Evolutionary conservation across 2,113 vertebrate genomes (phyloP), one percentile per base, ranked within the genome.

Genomic region (Rhinogobius similis): DNA sequence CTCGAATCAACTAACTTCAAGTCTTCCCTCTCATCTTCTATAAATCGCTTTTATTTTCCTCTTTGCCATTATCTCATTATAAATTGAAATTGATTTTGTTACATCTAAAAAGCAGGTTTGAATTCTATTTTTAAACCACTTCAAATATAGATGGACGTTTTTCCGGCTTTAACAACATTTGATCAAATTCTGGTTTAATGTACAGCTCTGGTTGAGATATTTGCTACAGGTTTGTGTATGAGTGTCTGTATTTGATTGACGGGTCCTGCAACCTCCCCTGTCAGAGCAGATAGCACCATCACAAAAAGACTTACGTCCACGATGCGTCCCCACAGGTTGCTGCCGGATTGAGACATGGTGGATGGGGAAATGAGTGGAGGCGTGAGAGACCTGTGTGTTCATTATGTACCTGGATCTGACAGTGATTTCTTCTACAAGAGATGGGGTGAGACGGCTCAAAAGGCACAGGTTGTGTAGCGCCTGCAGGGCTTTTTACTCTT

Each of bases 261-360:
- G 53, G 67, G 36, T 65, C 52, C 52, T 11, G 38, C 1, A 67
- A 84, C 84, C 78, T 84, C 83, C 72, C n/a, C 68, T 81, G 82
- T 86, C 84, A 84, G 55, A 64, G 32, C 21, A 61, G 7, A 1
- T 3, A 18, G 39, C 1, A 20, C 29, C 10, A 67, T 85, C 64
- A 71, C 70, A 73, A 80, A 82, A 87, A 86, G 77, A 83, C 81
- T 81, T 70, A 79, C 65, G 66, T 90, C 69, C 62, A 75, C 68
- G 72, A 78, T 73, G 62, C 55, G 2, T 65, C 75, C 55, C 39
- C 69, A 48, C 48, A 65, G 55, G 56, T 75, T 52, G 65, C 58
- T 27, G n/a, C 26, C 72, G 81, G 81, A 87, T 87, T 71, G 82
- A 79, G 73, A 78, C 39, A 61, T 21, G 68, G 63, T 0, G 9